Conservation (phyloP, 2,888 invertebrate genomes). For the Acleris emargana region DNA sequence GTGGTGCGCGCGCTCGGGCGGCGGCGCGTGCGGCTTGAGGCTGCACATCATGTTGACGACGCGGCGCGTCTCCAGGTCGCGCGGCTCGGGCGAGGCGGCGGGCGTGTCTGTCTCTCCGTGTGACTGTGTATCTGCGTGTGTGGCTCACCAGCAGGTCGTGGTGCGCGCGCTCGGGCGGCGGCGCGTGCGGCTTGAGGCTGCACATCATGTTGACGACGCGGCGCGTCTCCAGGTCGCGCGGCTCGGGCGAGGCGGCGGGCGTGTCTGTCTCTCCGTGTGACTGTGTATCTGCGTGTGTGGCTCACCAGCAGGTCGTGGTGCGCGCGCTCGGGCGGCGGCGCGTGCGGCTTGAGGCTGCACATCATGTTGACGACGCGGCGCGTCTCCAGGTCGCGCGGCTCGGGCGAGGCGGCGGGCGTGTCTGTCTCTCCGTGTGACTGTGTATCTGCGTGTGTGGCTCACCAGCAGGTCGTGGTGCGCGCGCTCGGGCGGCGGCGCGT, state of each 20-base stretch:
- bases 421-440: not conserved
- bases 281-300: slow-evolving; percentile 7
- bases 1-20: slow-evolving; percentile 43
- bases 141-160: slow-evolving; percentile 85
- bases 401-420: slow-evolving; percentile 91
- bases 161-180: slow-evolving; percentile 61
- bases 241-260: slow-evolving; percentile 93
- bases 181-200: slow-evolving; percentile 89
- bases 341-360: slow-evolving; percentile 94
- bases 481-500: slow-evolving; percentile 68
- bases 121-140: not conserved
- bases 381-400: slow-evolving; percentile 93
- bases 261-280: slow-evolving; percentile 44
- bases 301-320: slow-evolving; percentile 86
- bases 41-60: slow-evolving; percentile 98
- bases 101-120: slow-evolving; percentile 77
- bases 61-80: slow-evolving; percentile 94
- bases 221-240: slow-evolving; percentile 93
- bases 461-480: slow-evolving; percentile 85
- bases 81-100: slow-evolving; percentile 92
- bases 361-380: slow-evolving; percentile 97
- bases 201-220: slow-evolving; percentile 98
- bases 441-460: slow-evolving; percentile 41
- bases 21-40: slow-evolving; percentile 88
- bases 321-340: slow-evolving; percentile 60